Conservation (phyloP, 2,113 vertebrate species). For the rabbit (Oryctolagus cuniculus) region mOryCun1.1 NC_091442.1:33996001-33996500, state of each 20-base stretch:
- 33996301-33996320: neutral
- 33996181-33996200: neutral
- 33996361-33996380: neutral
- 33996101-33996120: slow-evolving; percentile 33
- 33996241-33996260: neutral
- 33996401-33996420: slow-evolving; percentile 1
- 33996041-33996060: no score
- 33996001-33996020: neutral
- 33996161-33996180: neutral
- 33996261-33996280: neutral
- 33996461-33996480: neutral
- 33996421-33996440: neutral
- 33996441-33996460: neutral
- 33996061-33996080: neutral
- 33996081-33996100: slow-evolving; percentile 5
- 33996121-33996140: neutral
- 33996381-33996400: neutral
- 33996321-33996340: no score
- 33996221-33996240: slow-evolving; percentile 18
- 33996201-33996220: slow-evolving; percentile 28
- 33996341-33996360: neutral
- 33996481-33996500: slow-evolving; percentile 63
- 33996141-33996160: slow-evolving; percentile 21
- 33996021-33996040: neutral
- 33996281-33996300: slow-evolving; percentile 1